A percentile compares a stretch with the other conserved stretches of the same genome.
Conservation (phyloP, 2,113 vertebrate species). For the Corythoichthys intestinalis region DNA sequence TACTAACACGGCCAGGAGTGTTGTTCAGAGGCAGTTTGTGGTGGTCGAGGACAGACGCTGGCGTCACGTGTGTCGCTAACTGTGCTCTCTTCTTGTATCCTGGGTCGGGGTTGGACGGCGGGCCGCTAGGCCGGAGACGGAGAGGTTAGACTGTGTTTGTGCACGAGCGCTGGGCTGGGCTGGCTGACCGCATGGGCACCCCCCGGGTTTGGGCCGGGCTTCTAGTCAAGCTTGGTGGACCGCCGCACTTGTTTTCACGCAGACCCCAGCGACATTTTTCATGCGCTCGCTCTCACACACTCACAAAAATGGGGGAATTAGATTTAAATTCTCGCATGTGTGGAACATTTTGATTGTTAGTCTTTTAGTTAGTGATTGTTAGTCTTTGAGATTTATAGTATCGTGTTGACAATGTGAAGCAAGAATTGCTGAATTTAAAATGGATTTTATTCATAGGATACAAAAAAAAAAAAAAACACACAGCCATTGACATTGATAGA, state of each 20-base stretch:
- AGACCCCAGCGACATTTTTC: slow-evolving; percentile 14
- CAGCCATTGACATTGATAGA: no score
- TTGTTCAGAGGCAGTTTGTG: slow-evolving; percentile 14
- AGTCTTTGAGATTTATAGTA: no score
- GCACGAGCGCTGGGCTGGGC: slow-evolving; percentile 69
- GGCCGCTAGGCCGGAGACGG: slow-evolving; percentile 76
- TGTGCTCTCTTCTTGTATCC: slow-evolving; percentile 71
- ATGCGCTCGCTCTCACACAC: not conserved
- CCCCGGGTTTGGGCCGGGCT: slow-evolving; percentile 49
- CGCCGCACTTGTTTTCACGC: slow-evolving; percentile 34
- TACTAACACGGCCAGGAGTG: slow-evolving; percentile 19
- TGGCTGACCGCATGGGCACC: slow-evolving; percentile 69
- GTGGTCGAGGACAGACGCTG: slow-evolving; percentile 20
- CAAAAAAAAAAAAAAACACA: no score
- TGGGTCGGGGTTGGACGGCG: slow-evolving; percentile 71
- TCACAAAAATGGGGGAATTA: not conserved
- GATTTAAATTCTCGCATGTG: no score
- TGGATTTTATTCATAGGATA: no score
- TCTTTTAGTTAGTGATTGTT: no score
- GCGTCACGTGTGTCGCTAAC: slow-evolving; percentile 58
- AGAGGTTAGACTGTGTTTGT: slow-evolving; percentile 79
- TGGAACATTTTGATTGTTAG: no score
- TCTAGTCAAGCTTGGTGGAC: slow-evolving; percentile 59
- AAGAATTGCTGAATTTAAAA: no score
- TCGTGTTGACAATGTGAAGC: no score